Evolutionary conservation across 1,140 invertebrate species (phyloP).

Genomic region (Drosophila suzukii): DNA sequence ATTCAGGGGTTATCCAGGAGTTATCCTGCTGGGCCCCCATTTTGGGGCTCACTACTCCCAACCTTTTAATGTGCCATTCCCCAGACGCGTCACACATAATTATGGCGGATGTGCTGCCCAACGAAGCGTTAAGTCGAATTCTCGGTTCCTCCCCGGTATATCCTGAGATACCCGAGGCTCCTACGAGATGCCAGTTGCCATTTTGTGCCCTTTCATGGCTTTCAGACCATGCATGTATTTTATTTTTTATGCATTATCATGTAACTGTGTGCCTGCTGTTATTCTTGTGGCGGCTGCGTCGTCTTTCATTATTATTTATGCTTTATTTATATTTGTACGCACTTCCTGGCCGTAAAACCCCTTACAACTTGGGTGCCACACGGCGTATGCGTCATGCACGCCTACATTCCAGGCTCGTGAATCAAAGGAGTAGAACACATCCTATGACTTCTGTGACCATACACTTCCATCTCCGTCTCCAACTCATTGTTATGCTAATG

Average conservation of each 20-base stretch:
- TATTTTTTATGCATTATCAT: conserved; percentile 83
- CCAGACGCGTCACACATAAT: conserved; percentile 81
- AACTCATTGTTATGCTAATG: conserved; percentile 80
- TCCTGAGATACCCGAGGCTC: conserved; percentile 2
- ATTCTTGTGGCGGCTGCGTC: conserved; percentile 47
- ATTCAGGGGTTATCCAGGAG: conserved; percentile 6
- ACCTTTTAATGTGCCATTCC: conserved; percentile 72
- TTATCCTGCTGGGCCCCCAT: conserved; percentile 5
- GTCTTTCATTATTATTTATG: conserved; percentile 83
- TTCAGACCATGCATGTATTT: conserved; percentile 71
- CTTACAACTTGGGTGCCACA: conserved; percentile 29
- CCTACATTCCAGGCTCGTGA: conserved; percentile 10
- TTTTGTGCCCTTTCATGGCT: conserved; percentile 71
- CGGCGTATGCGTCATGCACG: conserved; percentile 67
- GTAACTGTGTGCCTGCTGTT: conserved; percentile 46
- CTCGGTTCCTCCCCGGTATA: conserved; percentile 47
- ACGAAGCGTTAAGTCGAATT: conserved; percentile 80
- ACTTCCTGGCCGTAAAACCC: conserved; percentile 64
- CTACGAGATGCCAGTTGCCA: conserved; percentile 48
- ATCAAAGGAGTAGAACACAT: conserved; percentile 34
- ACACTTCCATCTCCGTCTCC: conserved; percentile 52
- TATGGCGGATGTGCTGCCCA: conserved; percentile 80
- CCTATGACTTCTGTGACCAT: conserved; percentile 61
- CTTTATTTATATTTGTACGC: conserved; percentile 82
- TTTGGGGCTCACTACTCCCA: conserved; percentile 16